These are phyloP conservation scores for Syrphus vitripennis DNA, from an alignment of 2,888 invertebrate genomes.

Conservation along the genomic window DNA sequence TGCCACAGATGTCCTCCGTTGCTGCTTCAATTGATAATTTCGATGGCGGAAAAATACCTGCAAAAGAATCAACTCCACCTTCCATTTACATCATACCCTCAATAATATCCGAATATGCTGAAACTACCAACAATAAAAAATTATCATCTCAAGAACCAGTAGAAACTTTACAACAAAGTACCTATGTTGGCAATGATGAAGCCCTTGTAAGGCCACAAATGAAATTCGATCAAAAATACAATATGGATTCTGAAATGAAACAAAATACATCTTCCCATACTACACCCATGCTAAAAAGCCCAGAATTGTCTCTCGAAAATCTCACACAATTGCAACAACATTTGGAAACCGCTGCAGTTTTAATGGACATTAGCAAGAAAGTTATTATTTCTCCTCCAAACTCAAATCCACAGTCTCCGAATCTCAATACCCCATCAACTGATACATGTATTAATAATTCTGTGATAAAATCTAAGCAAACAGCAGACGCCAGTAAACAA, in stretches of 20 bases:
- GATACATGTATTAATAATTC: conserved; percentile 81
- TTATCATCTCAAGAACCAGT: conserved; percentile 10
- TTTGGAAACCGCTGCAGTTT: conserved; percentile 80
- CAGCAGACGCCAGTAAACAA: conserved; percentile 75
- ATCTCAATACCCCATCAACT: conserved; percentile 74
- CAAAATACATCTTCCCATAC: conserved; percentile 45
- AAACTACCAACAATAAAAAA: neutral
- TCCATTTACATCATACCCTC: conserved; percentile 30
- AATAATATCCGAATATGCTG: conserved; percentile 31
- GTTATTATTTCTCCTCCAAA: conserved; percentile 80
- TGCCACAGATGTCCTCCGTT: conserved; percentile 59
- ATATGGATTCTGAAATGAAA: conserved; percentile 23
- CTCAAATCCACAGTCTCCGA: conserved; percentile 80
- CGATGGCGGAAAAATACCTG: conserved; percentile 3
- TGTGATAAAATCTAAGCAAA: conserved; percentile 81
- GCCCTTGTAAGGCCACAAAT: neutral
- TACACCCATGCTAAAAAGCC: conserved; percentile 29
- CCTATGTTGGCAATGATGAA: conserved; percentile 43
- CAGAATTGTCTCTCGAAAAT: conserved; percentile 68
- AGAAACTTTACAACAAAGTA: conserved; percentile 28
- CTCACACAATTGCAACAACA: conserved; percentile 79
- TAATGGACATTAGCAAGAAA: conserved; percentile 81
- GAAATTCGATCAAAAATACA: conserved; percentile 37
- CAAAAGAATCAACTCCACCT: conserved; percentile 40
- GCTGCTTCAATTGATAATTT: conserved; percentile 15